A percentile compares a stretch with the other conserved stretches of the same genome.
Evolutionary conservation across 2,113 vertebrate genomes (phyloP).

Genomic region (Hypomesus transpacificus): DNA sequence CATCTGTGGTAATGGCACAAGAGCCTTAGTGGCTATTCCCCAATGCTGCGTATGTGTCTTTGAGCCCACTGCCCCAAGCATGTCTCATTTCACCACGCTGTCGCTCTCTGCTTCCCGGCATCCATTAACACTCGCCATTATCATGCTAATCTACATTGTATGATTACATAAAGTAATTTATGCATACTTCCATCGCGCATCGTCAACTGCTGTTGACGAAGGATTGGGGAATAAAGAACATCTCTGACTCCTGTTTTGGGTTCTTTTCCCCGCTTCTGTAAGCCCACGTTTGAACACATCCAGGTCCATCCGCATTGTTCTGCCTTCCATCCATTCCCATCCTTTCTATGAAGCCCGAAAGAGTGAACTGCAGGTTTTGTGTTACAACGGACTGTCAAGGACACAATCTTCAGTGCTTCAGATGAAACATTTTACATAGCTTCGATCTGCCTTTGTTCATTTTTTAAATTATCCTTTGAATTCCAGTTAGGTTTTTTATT

Average conservation of each 20-base stretch:
- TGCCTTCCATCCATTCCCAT: neutral
- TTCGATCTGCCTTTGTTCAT: neutral
- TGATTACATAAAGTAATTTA: constrained; percentile 99
- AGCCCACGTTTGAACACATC: too few species aligned
- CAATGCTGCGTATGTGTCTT: constrained; percentile 74
- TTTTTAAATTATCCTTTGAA: too few species aligned
- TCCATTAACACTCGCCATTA: constrained; percentile 99
- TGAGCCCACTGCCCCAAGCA: constrained; percentile 86
- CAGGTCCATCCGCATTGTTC: neutral
- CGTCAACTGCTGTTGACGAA: constrained; percentile 83
- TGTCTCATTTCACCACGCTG: constrained; percentile 97
- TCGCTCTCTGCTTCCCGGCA: constrained; percentile 97
- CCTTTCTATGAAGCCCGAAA: neutral
- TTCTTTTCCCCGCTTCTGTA: too few species aligned
- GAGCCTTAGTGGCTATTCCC: constrained; percentile 77
- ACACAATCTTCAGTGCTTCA: neutral
- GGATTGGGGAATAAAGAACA: constrained; percentile 63
- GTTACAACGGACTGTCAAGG: neutral
- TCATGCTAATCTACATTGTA: constrained; percentile 99
- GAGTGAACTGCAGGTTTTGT: neutral
- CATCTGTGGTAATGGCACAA: constrained; percentile 70
- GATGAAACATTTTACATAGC: neutral
- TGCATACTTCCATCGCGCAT: constrained; percentile 91
- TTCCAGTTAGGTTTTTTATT: too few species aligned
- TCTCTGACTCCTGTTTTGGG: constrained; percentile 25